phyloP scores from a whole-genome alignment of 1,140 invertebrate genomes.

The Drosophila bocki region DNA sequence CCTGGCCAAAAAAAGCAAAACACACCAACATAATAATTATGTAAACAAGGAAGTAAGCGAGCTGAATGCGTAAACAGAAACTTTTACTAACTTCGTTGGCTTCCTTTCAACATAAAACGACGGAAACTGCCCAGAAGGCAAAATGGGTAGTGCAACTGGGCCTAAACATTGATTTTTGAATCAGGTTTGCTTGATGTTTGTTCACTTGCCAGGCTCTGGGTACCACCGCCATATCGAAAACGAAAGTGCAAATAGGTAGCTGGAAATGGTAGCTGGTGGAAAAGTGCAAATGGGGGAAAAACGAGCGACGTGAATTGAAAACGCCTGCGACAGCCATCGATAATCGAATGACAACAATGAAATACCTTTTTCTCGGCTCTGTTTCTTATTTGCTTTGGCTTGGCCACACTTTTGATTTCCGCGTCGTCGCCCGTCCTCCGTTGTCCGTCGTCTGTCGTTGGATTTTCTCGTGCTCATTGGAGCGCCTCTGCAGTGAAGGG shows the following conservation, averaged over 20 bases:
- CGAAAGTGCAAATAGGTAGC: conserved; percentile 72
- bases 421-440: conserved; percentile 54
- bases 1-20: conserved; percentile 9
- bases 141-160: conserved; percentile 21
- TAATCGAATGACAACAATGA: conserved; percentile 69
- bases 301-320: conserved; percentile 42
- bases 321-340: conserved; percentile 50
- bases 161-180: conserved; percentile 69
- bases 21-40: conserved; percentile 43
- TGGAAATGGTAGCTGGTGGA: conserved; percentile 23
- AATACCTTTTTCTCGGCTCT: conserved; percentile 46
- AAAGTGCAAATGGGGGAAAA: conserved; percentile 34
- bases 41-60: conserved; percentile 60
- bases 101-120: conserved; percentile 48
- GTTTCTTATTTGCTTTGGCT: conserved; percentile 26
- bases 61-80: conserved; percentile 34
- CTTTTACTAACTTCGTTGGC: conserved; percentile 50
- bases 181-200: conserved; percentile 38
- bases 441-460: neutral
- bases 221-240: conserved; percentile 71
- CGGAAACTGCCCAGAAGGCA: conserved; percentile 52
- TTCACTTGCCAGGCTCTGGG: conserved; percentile 27
- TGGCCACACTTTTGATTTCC: conserved; percentile 71
- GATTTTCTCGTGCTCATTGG: conserved; percentile 40
- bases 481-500: conserved; percentile 47